Base-by-base conservation (phyloP, 2,888 invertebrate genomes). In the Patella depressa region DNA sequence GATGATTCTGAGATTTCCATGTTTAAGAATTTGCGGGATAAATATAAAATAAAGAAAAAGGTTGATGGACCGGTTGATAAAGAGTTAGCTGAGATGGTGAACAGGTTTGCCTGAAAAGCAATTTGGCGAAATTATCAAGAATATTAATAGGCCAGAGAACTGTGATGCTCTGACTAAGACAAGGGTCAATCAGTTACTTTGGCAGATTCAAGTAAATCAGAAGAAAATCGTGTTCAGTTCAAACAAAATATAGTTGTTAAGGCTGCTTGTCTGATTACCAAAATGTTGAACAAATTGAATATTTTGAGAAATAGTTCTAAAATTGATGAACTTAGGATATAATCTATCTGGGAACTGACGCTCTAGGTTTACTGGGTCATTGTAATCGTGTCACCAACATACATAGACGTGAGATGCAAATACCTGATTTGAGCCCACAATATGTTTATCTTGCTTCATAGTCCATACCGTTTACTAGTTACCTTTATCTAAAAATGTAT, bases 31-130 rank as follows among this genome's bases (percentile, higher is more conserved):
- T 19, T 65, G 65, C 19, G 24, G 9, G 19, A 65, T 17, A 65
- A n/a, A 19, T 65, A 65, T 19, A 65, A 65, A 19, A 3, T 65
- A 19, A 77, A 65, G 17, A 71, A 77, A 45, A 77, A 59, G 7
- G 53, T 77, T 53, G 70, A 73, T 72, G 65, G 53, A 11, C 59
- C 57, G 11, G 57, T 72, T 69, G 65, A 72, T 65, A 69, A 77
- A 0, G 77, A 69, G 5, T 45, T 77, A n/a, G 73, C 77, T 73
- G 65, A 72, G 19, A 73, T 77, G 53, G 69, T 77, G 14, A 77
- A 77, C 34, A 19, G 77, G 77, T 19, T 70, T 77, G 29, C 24
- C 77, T 7, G 65, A 77, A 9, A 71, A 74, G 17, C 70, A 73
- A 24, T 73, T 70, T 73, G 11, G 19, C 17, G 70, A 55, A 19